These are phyloP conservation scores for Ericerus pela DNA, from an alignment of 1,140 invertebrate genomes.

Conservation along the genomic window DNA sequence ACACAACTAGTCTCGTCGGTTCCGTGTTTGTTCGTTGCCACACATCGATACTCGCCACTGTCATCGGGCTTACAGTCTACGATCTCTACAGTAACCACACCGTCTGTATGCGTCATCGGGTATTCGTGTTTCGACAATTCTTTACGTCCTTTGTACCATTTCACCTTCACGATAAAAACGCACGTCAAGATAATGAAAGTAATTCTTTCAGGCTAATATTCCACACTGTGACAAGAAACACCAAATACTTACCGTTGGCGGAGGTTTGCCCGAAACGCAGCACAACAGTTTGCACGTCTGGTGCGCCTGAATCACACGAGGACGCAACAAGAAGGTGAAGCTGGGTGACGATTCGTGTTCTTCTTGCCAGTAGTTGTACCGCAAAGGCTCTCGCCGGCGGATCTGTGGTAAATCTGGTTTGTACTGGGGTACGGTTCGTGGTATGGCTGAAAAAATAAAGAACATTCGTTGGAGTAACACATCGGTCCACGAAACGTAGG, in stretches of 20 bases:
- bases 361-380: conserved; percentile 76
- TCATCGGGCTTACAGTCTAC: conserved; percentile 84
- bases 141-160: conserved; percentile 83
- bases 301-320: conserved; percentile 90
- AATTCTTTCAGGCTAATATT: background rate
- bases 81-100: conserved; percentile 93
- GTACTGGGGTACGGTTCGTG: conserved; percentile 44
- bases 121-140: conserved; percentile 85
- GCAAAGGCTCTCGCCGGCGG: conserved; percentile 60
- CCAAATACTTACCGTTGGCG: conserved; percentile 54
- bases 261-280: conserved; percentile 84
- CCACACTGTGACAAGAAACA: background rate
- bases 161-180: conserved; percentile 34
- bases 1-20: conserved; percentile 87
- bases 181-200: background rate
- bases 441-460: conserved; percentile 12
- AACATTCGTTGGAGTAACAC: no score
- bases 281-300: conserved; percentile 94
- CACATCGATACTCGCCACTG: conserved; percentile 88
- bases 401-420: conserved; percentile 53
- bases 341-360: conserved; percentile 75
- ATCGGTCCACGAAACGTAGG: no score
- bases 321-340: conserved; percentile 93
- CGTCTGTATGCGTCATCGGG: conserved; percentile 73
- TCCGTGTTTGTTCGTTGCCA: conserved; percentile 82